Evolutionary conservation across 1,140 invertebrate species (phyloP).

Genomic region (Prorops nasuta): DNA sequence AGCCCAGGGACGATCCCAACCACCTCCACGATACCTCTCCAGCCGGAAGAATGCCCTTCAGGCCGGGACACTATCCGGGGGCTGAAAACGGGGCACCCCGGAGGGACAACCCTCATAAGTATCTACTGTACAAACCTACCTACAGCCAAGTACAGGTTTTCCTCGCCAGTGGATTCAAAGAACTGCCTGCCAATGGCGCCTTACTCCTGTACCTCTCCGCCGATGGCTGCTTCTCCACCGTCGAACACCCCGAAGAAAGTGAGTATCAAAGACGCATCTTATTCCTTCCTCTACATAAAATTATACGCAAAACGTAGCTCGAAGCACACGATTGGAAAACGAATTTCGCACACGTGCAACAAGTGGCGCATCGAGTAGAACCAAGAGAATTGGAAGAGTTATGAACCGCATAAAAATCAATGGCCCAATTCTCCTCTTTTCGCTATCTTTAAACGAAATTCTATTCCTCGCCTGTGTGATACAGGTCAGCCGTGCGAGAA

Average conservation of each 20-base stretch:
- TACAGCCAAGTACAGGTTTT: slow-evolving; percentile 92
- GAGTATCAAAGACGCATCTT: too few species aligned
- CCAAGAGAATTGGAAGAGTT: too few species aligned
- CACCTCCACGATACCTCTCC: slow-evolving; percentile 86
- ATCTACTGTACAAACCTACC: slow-evolving; percentile 92
- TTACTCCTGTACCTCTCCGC: slow-evolving; percentile 92
- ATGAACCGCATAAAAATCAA: too few species aligned
- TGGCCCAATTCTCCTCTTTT: too few species aligned
- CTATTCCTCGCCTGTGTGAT: too few species aligned
- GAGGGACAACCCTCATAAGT: slow-evolving; percentile 95
- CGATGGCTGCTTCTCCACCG: slow-evolving; percentile 85
- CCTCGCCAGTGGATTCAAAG: slow-evolving; percentile 90
- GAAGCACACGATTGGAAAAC: too few species aligned
- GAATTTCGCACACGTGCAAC: neutral
- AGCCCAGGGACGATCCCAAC: slow-evolving; percentile 81
- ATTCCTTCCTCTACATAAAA: too few species aligned
- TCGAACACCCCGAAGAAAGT: slow-evolving; percentile 89
- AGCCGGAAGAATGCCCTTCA: slow-evolving; percentile 71
- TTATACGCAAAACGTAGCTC: too few species aligned
- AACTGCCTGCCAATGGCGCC: slow-evolving; percentile 87
- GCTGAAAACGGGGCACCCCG: slow-evolving; percentile 73
- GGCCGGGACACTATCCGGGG: slow-evolving; percentile 60
- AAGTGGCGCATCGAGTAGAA: neutral
- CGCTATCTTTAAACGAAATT: too few species aligned
- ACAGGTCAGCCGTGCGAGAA: too few species aligned